Percentiles rank a stretch among this genome's conserved stretches.
These are phyloP conservation scores for Platycheirus rosarum DNA, from an alignment of 2,888 invertebrate species.

Conservation along the genomic window DNA sequence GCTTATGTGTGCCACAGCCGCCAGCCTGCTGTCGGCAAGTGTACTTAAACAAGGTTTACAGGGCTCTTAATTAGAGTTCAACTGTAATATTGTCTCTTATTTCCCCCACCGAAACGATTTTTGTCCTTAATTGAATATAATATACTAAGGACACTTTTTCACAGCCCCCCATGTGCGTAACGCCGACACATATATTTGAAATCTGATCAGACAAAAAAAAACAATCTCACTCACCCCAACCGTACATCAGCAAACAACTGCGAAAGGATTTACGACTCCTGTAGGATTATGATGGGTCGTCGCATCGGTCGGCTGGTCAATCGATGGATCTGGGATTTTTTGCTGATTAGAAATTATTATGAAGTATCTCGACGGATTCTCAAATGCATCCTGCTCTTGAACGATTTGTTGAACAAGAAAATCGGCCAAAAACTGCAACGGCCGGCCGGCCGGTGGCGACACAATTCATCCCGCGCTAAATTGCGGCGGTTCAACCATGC, in stretches of 20 bases:
- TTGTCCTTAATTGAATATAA: conserved; percentile 72
- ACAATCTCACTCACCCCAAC: conserved; percentile 43
- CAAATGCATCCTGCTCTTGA: conserved; percentile 40
- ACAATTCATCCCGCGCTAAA: conserved; percentile 15
- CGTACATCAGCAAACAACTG: conserved; percentile 15
- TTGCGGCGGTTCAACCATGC: background rate
- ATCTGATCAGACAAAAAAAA: conserved; percentile 32
- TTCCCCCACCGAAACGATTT: conserved; percentile 47
- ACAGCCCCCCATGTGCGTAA: background rate
- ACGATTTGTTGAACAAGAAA: conserved; percentile 69
- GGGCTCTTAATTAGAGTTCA: conserved; percentile 71
- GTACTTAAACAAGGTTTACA: conserved; percentile 68
- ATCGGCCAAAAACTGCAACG: conserved; percentile 17
- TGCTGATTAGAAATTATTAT: conserved; percentile 75
- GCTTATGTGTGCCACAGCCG: conserved; percentile 21
- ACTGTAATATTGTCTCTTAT: conserved; percentile 68
- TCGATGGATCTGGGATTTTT: conserved; percentile 47
- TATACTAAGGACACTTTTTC: conserved; percentile 43
- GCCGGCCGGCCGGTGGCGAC: conserved; percentile 12
- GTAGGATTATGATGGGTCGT: conserved; percentile 68
- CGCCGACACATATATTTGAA: conserved; percentile 7
- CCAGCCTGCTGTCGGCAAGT: conserved; percentile 50
- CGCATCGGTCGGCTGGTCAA: conserved; percentile 27
- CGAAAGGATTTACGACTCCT: conserved; percentile 66
- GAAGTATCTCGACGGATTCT: conserved; percentile 56